Conservation (phyloP, 2,797 vertebrate species). For the Lerista edwardsae region DNA sequence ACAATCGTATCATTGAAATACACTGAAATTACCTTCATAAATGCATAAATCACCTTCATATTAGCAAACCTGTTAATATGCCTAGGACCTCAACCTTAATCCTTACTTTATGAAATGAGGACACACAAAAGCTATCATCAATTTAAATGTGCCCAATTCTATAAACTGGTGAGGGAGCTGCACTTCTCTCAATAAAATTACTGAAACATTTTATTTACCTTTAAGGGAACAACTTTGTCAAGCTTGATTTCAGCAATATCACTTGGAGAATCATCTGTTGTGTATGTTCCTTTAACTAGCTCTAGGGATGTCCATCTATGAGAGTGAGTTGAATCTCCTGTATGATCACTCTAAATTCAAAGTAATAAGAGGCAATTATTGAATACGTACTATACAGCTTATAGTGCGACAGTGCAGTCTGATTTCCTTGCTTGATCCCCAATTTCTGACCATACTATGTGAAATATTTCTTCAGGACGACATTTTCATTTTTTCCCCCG, state of each 20-base stretch:
- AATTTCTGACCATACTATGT: too few relatives aligned
- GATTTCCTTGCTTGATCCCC: too few relatives aligned
- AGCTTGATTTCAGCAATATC: slow-evolving; percentile 97
- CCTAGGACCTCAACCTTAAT: neutral
- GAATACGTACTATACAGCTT: neutral
- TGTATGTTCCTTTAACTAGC: slow-evolving; percentile 97
- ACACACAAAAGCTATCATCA: neutral
- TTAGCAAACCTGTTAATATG: neutral
- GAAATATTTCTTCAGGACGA: too few relatives aligned
- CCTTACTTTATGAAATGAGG: neutral
- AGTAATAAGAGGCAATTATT: slow-evolving; percentile 34
- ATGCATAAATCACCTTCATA: neutral
- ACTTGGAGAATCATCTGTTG: slow-evolving; percentile 96
- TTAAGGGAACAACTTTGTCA: slow-evolving; percentile 97
- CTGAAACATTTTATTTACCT: slow-evolving; percentile 78
- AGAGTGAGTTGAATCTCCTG: slow-evolving; percentile 95
- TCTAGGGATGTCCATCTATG: slow-evolving; percentile 98
- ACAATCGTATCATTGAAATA: neutral
- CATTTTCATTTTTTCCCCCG: too few relatives aligned
- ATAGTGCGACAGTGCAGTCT: neutral
- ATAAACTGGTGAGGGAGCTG: neutral
- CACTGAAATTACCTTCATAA: neutral
- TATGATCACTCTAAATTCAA: slow-evolving; percentile 89
- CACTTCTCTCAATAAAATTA: neutral
- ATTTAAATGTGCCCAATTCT: neutral